Evolutionary conservation across 2,888 invertebrate genomes (phyloP), one percentile per base, ranked within the genome.

Genomic region (Heterodera filipjevi): DNA sequence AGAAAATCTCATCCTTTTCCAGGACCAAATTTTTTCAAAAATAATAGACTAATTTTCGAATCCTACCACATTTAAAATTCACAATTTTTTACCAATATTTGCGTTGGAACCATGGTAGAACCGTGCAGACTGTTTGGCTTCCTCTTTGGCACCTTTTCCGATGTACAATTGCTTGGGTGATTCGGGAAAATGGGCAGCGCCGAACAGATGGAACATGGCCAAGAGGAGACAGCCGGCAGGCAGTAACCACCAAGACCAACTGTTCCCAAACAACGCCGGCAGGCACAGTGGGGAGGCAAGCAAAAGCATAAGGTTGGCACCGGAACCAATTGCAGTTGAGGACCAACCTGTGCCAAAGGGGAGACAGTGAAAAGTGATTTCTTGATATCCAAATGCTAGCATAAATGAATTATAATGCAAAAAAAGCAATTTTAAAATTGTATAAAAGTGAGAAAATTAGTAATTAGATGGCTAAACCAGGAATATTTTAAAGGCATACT

Each of bases 161-260:
- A 87, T 86, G 78, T 84, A 87, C 27, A 87, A 77, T 32, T 87
- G 87, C 81, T 87, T 87, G 2, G 87, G 87, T 33, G 84, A 84
- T 74, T 87, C 84, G 8, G 86, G 87, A 49, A 87, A 85, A 76
- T 82, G 79, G 1, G 81, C 39, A 5, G 82, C 83, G 1, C 85
- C 64, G 22, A 82, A 64, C 32, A 87, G 78, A 53, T 87, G 86
- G 19, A 84, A 59, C 22, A 83, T 79, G 8, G 86, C 83, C 32
- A 87, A 73, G 3, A 82, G 53, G 19, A 82, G 80, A 33, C 82
- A 83, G 66, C 82, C 70, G 8, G 82, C 82, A 1, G 85, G 82
- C 22, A 85, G 80, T 32, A 81, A 79, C 74, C 74, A 83, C 87
- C 87, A 87, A 27, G 81, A 72, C 6, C 76, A 14, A 19, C 81